Evolutionary conservation across 2,888 invertebrate species (phyloP), one percentile per base, ranked within the genome.

Genomic region (Hedychridium roseum): DNA sequence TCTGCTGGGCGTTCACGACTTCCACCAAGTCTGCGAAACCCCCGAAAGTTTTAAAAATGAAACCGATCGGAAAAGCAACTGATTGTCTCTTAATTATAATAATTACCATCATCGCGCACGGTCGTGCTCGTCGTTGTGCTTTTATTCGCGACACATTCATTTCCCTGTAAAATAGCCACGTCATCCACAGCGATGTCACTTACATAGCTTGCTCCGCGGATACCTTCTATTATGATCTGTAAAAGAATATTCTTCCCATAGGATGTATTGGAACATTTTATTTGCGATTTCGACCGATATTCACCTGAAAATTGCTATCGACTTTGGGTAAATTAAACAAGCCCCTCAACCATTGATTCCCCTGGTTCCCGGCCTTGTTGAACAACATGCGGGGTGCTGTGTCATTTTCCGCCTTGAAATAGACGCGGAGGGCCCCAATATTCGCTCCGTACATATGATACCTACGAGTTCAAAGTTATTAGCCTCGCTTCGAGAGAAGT

Each of bases 121-220:
- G 64, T 60, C 11, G 51, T 49, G 3, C 32, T 54, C 2, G 57
- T 45, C 2, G 34, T 43, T 5, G 56, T 60, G 4, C 47, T 54
- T 39, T 48, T 52, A 27, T 57, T 63, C 26, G 36, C 58, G 0
- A 63, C 70, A 61, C 89, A 89, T 49, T 86, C 82, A 0, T 80
- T 79, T 0, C 83, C 85, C 21, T 84, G 83, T 18, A 87, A 79
- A 20, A 92, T 79, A 4, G 83, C 82, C 0, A 93, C 86, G 71
- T 94, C 93, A 61, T 94, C 93, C 9, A 93, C 84, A 0, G 92
- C 92, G 23, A 90, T 88, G 70, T 92, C 92, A 42, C 91, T 90
- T 4, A 88, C 84, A 56, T 85, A 88, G 15, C 83, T 83, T 0
- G 65, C 60, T 0, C 91, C 91, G 20, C 89, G 80, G 0, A 88